A percentile compares a stretch with the other conserved stretches of the same genome.
phyloP scores from a whole-genome alignment of 2,888 invertebrate species.

The Ferdinandea cuprea region DNA sequence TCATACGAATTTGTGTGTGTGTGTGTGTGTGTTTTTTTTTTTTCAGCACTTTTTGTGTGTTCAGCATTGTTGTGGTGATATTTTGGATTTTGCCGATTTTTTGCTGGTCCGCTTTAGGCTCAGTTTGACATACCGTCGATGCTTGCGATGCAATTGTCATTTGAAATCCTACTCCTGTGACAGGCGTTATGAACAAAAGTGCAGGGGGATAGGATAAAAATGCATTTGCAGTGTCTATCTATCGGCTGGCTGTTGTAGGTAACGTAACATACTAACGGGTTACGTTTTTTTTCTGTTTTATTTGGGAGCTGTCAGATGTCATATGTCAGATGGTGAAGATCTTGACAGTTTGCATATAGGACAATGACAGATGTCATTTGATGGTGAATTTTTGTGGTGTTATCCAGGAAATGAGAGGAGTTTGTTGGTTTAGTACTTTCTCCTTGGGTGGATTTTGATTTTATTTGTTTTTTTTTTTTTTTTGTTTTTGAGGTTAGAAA shows the following conservation, averaged over 20 bases:
- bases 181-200: conserved; percentile 34
- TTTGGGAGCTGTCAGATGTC: conserved; percentile 58
- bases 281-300: conserved; percentile 38
- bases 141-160: conserved; percentile 74
- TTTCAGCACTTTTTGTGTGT: conserved; percentile 51
- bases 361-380: conserved; percentile 65
- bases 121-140: conserved; percentile 71
- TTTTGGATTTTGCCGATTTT: conserved; percentile 29
- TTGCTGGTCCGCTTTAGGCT: conserved; percentile 57
- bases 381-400: conserved; percentile 44
- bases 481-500: too few relatives aligned
- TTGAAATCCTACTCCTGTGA: conserved; percentile 69
- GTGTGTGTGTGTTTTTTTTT: conserved; percentile 50
- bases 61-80: conserved; percentile 57
- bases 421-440: neutral
- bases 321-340: conserved; percentile 38
- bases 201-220: conserved; percentile 16
- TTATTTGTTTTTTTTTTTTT: too few relatives aligned
- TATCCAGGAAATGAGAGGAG: conserved; percentile 8
- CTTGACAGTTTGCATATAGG: conserved; percentile 59
- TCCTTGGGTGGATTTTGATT: too few relatives aligned
- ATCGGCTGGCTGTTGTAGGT: conserved; percentile 18
- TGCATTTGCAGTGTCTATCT: conserved; percentile 59
- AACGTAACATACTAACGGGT: too few relatives aligned
- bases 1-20: too few relatives aligned